phyloP scores from a whole-genome alignment of 2,797 vertebrate species.

The Semaprochilodus insignis region DNA sequence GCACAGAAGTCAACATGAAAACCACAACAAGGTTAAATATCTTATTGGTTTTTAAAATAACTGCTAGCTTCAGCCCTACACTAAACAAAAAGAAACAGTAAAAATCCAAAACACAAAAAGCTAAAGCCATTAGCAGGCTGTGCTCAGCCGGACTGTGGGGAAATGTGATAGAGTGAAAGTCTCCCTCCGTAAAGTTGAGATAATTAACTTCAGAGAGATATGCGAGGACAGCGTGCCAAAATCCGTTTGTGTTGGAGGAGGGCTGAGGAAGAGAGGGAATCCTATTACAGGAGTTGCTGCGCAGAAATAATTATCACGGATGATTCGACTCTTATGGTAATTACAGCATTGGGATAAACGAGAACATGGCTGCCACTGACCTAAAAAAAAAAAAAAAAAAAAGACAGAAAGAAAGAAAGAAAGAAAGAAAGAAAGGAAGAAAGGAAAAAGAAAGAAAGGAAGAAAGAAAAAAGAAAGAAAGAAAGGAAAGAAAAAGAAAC shows the following conservation, averaged over 20 bases:
- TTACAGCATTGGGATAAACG: slow-evolving; percentile 62
- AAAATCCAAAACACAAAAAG: neutral
- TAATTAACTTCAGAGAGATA: slow-evolving; percentile 53
- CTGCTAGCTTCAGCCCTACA: neutral
- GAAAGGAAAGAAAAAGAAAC: neutral
- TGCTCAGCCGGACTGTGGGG: slow-evolving; percentile 9
- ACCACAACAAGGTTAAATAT: neutral
- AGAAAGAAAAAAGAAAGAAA: neutral
- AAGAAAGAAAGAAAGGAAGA: neutral
- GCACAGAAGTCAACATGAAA: too few relatives aligned
- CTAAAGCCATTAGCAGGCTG: neutral
- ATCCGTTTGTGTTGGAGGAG: slow-evolving; percentile 44
- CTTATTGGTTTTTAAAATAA: neutral
- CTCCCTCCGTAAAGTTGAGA: slow-evolving; percentile 36
- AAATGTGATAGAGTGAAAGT: slow-evolving; percentile 19
- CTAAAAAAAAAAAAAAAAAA: slow-evolving; percentile 45
- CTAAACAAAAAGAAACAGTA: neutral
- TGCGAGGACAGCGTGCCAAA: slow-evolving; percentile 29
- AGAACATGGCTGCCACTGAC: slow-evolving; percentile 32
- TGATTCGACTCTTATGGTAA: slow-evolving; percentile 66
- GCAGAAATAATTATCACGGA: slow-evolving; percentile 58
- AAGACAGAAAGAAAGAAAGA: too few relatives aligned
- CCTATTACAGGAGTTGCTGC: slow-evolving; percentile 54
- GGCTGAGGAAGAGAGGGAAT: slow-evolving; percentile 48
- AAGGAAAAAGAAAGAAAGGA: slow-evolving; percentile 6